Evolutionary conservation across 1,140 invertebrate species (phyloP).

Genomic region (Hydropsyche tenuis): DNA sequence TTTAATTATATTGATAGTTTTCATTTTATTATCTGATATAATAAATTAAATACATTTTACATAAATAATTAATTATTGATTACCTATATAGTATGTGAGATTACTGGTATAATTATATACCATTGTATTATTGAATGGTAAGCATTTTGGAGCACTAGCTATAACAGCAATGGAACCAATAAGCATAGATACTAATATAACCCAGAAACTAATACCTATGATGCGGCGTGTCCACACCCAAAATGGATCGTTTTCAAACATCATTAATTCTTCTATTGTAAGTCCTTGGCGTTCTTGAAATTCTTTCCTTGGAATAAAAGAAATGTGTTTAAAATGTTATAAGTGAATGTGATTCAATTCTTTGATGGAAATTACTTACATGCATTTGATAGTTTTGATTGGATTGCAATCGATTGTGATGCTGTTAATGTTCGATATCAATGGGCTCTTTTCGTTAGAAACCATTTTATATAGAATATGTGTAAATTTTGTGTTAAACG

Average conservation of each 20-base stretch:
- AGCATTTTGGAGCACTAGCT: slow-evolving; percentile 17
- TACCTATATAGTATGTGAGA: too few relatives aligned
- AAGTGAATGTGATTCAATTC: too few relatives aligned
- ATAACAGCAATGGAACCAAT: slow-evolving; percentile 20
- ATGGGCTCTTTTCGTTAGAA: not conserved
- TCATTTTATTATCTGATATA: too few relatives aligned
- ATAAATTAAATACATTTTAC: too few relatives aligned
- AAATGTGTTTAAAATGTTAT: too few relatives aligned
- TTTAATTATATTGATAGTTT: too few relatives aligned
- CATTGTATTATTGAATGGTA: not conserved
- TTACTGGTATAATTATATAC: not conserved
- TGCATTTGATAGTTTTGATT: too few relatives aligned
- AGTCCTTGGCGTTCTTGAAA: slow-evolving; percentile 7
- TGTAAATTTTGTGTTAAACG: too few relatives aligned
- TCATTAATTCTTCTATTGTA: slow-evolving; percentile 35
- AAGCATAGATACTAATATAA: slow-evolving; percentile 31
- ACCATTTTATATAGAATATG: not conserved
- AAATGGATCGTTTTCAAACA: slow-evolving; percentile 35
- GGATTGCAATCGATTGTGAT: not conserved
- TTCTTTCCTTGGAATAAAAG: not conserved
- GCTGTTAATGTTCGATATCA: not conserved
- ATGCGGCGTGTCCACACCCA: slow-evolving; percentile 36
- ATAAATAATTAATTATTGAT: too few relatives aligned
- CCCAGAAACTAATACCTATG: slow-evolving; percentile 37
- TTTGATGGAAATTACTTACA: too few relatives aligned